Evolutionary conservation across 2,888 invertebrate species (phyloP).

Genomic region (Therioaphis trifolii): DNA sequence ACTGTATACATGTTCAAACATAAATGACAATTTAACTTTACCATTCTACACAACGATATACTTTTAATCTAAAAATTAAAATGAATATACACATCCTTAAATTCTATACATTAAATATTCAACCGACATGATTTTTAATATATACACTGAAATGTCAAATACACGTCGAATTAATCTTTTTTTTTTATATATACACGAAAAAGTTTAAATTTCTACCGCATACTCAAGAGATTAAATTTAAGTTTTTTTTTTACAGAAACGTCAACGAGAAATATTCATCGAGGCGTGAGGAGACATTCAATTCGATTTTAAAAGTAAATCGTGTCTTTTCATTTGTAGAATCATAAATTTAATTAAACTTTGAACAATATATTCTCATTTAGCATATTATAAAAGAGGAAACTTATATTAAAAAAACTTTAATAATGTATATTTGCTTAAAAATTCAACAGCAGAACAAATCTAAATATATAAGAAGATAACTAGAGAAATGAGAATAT

Average conservation of each 20-base stretch:
- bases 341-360: constrained; percentile 45
- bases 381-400: constrained; percentile 15
- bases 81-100: neutral
- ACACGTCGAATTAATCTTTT: neutral
- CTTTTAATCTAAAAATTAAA: constrained; percentile 16
- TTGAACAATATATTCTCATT: constrained; percentile 12
- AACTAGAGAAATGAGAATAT: no score
- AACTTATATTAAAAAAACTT: constrained; percentile 26
- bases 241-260: neutral
- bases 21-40: neutral
- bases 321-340: neutral
- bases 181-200: constrained; percentile 1
- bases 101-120: neutral
- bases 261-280: neutral
- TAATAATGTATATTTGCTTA: constrained; percentile 1
- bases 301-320: constrained; percentile 6
- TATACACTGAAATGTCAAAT: neutral
- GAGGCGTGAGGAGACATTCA: neutral
- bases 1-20: no score
- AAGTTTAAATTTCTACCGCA: neutral
- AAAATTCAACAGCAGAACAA: constrained; percentile 15
- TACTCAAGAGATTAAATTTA: neutral
- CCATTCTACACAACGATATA: neutral
- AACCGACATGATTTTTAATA: neutral
- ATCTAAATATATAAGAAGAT: neutral